A percentile compares a stretch with the other conserved stretches of the same genome.
Evolutionary conservation across 2,113 vertebrate genomes (phyloP).

Genomic region (Acrocephalus kingi): DNA sequence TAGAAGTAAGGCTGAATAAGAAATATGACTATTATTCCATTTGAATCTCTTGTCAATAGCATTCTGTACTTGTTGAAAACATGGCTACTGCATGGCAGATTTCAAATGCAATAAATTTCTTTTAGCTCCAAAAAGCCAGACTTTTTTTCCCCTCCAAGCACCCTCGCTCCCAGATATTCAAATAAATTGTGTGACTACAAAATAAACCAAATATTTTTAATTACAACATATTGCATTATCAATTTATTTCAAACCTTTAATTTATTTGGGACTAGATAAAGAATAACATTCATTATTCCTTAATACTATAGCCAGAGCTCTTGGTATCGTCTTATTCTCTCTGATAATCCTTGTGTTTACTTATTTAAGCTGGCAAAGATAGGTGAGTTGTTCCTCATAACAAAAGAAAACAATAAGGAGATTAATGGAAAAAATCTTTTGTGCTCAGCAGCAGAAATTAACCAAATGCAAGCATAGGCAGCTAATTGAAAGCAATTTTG

Average conservation of each 20-base stretch:
- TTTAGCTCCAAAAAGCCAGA: neutral
- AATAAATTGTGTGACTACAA: neutral
- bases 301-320: neutral
- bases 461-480: neutral
- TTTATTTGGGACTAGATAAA: neutral
- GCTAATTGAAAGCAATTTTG: neutral
- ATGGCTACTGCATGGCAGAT: neutral
- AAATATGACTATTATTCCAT: neutral
- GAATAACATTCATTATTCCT: neutral
- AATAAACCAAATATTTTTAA: neutral
- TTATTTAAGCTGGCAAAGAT: neutral
- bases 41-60: neutral
- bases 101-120: neutral
- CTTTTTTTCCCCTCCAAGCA: neutral
- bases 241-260: neutral
- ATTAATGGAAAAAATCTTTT: neutral
- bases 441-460: neutral
- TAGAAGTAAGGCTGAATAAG: neutral
- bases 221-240: neutral
- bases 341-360: neutral
- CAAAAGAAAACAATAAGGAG: neutral
- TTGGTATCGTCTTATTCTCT: neutral
- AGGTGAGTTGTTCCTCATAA: neutral
- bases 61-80: neutral
- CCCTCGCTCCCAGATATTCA: rapidly evolving